Conservation (phyloP, 2,113 vertebrate species). For the Chionomys nivalis region DNA sequence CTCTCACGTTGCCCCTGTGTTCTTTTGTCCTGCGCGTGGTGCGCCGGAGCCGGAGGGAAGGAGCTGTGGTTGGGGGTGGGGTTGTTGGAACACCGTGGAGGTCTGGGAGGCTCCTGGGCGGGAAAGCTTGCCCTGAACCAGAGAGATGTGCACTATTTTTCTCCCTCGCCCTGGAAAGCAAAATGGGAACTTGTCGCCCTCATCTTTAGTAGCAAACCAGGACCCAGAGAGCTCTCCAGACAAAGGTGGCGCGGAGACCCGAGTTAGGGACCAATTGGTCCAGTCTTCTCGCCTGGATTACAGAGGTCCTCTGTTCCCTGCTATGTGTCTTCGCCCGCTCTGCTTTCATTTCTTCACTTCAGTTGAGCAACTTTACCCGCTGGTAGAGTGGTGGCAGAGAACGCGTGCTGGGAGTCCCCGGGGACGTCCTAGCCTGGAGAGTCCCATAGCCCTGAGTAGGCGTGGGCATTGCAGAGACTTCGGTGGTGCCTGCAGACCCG, state of each 20-base stretch:
- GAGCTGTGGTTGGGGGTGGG: constrained; percentile 67
- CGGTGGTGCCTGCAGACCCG: background rate
- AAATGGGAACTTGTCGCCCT: background rate
- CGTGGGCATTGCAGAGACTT: background rate
- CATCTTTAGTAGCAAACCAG: background rate
- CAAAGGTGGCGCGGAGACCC: constrained; percentile 73
- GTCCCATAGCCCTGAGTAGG: background rate
- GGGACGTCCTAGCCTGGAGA: background rate
- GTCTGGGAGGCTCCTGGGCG: constrained; percentile 67
- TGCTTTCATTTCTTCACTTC: constrained; percentile 23
- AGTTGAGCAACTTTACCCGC: constrained; percentile 71
- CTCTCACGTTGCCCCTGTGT: background rate
- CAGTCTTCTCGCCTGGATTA: background rate
- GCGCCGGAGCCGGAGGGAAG: constrained; percentile 26
- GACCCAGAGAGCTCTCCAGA: constrained; percentile 51
- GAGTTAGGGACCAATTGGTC: constrained; percentile 18
- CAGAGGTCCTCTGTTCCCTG: background rate
- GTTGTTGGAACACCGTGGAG: constrained; percentile 46
- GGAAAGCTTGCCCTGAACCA: constrained; percentile 65
- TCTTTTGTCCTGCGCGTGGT: constrained; percentile 81
- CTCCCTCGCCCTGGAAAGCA: background rate
- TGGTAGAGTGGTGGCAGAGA: background rate
- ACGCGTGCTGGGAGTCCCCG: constrained; percentile 13
- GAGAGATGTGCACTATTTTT: constrained; percentile 12
- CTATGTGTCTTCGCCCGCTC: background rate